Conservation (phyloP, 2,113 vertebrate genomes). For the Dipodomys merriami region DNA sequence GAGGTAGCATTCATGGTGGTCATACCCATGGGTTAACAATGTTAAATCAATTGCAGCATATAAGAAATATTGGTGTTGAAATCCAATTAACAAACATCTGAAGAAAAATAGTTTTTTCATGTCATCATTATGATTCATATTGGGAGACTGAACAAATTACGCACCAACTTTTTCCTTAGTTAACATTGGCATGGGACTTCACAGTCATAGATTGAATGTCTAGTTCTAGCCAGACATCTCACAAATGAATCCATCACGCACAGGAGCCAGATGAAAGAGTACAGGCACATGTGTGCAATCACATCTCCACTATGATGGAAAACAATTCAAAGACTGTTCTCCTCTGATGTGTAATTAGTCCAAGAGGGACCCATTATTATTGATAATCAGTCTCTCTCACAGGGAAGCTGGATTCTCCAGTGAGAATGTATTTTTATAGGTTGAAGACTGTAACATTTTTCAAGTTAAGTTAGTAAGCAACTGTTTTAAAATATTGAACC, state of each 20-base stretch:
- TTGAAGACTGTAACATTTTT: constrained; percentile 52
- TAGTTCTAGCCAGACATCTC: neutral
- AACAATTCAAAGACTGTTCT: constrained; percentile 52
- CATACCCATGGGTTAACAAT: neutral
- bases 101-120: constrained; percentile 16
- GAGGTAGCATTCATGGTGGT: neutral
- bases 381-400: constrained; percentile 52
- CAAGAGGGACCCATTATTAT: constrained; percentile 51
- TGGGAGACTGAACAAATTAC: constrained; percentile 13
- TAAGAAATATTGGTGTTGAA: constrained; percentile 18
- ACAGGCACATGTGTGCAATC: constrained; percentile 9
- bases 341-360: constrained; percentile 49
- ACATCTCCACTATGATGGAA: constrained; percentile 26
- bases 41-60: neutral
- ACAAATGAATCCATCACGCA: constrained; percentile 37
- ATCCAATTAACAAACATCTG: constrained; percentile 25
- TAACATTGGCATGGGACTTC: constrained; percentile 41
- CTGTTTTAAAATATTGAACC: constrained; percentile 40
- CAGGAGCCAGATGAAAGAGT: constrained; percentile 36
- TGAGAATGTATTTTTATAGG: constrained; percentile 33
- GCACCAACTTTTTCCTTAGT: constrained; percentile 40
- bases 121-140: constrained; percentile 34
- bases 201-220: constrained; percentile 31
- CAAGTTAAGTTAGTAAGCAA: constrained; percentile 58
- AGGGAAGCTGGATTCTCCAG: constrained; percentile 27